Evolutionary conservation across 2,797 vertebrate genomes (phyloP), one percentile per base, ranked within the genome.

Genomic region (Urophycis tenuis): DNA sequence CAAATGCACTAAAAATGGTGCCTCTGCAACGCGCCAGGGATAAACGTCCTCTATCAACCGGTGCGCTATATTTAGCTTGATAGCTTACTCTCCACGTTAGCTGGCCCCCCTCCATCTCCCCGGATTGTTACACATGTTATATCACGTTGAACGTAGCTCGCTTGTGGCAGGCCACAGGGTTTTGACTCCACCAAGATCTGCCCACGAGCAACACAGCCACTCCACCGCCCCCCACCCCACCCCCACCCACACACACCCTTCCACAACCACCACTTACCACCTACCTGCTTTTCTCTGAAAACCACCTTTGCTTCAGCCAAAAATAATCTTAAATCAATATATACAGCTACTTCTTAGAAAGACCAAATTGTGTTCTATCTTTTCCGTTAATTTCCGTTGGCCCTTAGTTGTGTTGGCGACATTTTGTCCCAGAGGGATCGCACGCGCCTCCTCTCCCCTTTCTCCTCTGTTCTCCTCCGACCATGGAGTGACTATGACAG

Each of bases 341-440:
- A 90, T 92, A 93, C 91, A 91, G 91, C 91, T 92, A 91, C 92
- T 92, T 92, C 91, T 93, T 90, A 92, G 87, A 92, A 92, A 92
- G 90, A 91, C 91, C 91, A 92, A 92, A 92, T 92, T 92, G 73
- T 77, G 88, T 92, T 91, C 82, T 91, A 89, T 88, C 86, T 87
- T 88, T 87, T 81, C 83, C 85, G 84, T 84, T 81, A 72, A 77
- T 87, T 87, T 87, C 77, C 72, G 30, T 70, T 70, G 29, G 29
- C 53, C 78, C 72, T 76, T 87, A 74, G 86, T 81, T 77, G 90
- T 87, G 90, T 85, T 79, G 81, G 81, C 41, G 84, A 72, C 11
- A 14, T 76, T 45, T 60, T 72, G 45, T 34, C 17, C 60, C 70
- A 71, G 41, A 75, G 78, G 74, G 35, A 33, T 64, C 35, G 36